A percentile compares a stretch with the other conserved stretches of the same genome.
Conservation (phyloP, 2,797 vertebrate species). For the Avahi laniger region DNA sequence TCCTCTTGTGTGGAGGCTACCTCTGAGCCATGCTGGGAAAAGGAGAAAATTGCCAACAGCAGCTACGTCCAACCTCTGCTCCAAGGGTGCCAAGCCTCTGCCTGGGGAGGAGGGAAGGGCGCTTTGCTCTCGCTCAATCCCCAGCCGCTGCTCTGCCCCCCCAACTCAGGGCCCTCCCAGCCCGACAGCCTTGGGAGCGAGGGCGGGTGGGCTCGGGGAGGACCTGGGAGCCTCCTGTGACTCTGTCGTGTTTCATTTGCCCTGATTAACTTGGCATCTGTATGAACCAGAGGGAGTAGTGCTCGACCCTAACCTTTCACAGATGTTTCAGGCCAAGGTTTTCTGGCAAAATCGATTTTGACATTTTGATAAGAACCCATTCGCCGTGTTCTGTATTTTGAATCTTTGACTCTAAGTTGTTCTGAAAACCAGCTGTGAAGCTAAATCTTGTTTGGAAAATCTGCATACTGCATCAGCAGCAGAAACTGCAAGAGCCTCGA, state of each 20-base stretch:
- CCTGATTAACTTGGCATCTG: constrained; percentile 15
- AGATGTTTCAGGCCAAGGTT: constrained; percentile 64
- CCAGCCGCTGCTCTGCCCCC: no score
- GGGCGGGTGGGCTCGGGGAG: not conserved
- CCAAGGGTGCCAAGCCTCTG: not conserved
- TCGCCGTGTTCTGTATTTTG: constrained; percentile 48
- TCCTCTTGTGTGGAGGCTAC: not conserved
- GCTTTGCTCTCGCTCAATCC: accelerated
- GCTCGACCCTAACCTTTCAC: constrained; percentile 20
- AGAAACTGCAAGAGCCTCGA: not conserved
- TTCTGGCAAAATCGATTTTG: constrained; percentile 72
- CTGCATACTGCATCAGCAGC: constrained; percentile 60
- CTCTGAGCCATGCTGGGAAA: not conserved
- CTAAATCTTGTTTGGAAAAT: constrained; percentile 64
- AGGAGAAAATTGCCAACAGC: not conserved
- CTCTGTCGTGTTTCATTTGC: not conserved
- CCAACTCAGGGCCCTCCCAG: no score
- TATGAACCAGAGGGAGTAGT: not conserved
- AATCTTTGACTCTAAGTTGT: constrained; percentile 69
- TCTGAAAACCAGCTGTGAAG: constrained; percentile 73
- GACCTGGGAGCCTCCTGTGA: accelerated
- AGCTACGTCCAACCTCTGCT: not conserved
- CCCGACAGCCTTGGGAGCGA: not conserved
- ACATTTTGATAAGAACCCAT: constrained; percentile 77
- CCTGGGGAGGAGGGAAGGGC: accelerated